Evolutionary conservation across 2,888 invertebrate genomes (phyloP).

Genomic region (Eupithecia insigniata): DNA sequence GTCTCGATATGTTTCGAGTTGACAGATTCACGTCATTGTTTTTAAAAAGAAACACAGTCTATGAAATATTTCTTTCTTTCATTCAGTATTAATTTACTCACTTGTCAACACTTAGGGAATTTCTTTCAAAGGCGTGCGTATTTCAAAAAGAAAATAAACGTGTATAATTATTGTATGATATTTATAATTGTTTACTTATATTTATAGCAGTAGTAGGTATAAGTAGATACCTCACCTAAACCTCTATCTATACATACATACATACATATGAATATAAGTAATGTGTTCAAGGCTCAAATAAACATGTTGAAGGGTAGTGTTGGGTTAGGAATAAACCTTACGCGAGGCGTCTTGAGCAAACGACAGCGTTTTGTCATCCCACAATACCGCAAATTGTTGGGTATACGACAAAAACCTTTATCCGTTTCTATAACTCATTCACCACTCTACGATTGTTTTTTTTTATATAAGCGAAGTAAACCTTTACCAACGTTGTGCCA

Average conservation of each 20-base stretch:
- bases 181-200: no score
- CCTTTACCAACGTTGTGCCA: no score
- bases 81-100: neutral
- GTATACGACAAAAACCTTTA: slow-evolving; percentile 46
- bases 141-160: neutral
- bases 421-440: slow-evolving; percentile 42
- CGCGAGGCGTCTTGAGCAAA: slow-evolving; percentile 53
- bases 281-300: neutral
- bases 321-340: slow-evolving; percentile 34
- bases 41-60: neutral
- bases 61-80: no score
- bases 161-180: no score
- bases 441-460: slow-evolving; percentile 1
- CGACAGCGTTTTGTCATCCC: slow-evolving; percentile 68
- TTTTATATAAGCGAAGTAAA: no score
- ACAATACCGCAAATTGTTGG: slow-evolving; percentile 67
- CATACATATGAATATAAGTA: neutral
- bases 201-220: neutral
- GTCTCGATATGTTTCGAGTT: no score
- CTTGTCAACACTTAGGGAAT: no score
- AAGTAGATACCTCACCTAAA: neutral
- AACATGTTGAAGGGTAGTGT: slow-evolving; percentile 1
- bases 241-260: no score
- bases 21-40: no score
- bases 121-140: neutral